Conservation (phyloP, 2,797 vertebrate species). For the Coilia nasus region DNA sequence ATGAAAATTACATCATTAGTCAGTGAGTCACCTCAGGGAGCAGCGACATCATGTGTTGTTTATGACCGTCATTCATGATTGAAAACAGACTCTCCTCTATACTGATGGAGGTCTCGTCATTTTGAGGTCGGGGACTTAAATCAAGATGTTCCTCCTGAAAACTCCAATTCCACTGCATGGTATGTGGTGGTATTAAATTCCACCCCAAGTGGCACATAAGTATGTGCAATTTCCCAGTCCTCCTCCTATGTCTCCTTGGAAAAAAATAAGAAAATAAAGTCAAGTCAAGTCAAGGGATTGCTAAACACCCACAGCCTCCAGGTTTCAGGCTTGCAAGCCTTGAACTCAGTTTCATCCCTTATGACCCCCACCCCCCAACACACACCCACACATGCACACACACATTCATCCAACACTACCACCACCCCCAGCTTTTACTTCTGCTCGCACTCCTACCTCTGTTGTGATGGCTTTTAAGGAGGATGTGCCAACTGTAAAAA, state of each 20-base stretch:
- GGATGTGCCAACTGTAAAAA: not conserved
- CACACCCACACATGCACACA: not conserved
- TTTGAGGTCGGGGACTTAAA: conserved; percentile 24
- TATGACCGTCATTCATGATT: conserved; percentile 20
- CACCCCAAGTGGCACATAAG: conserved; percentile 5
- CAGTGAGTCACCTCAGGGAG: conserved; percentile 2
- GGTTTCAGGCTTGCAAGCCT: not conserved
- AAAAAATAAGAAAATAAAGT: not conserved
- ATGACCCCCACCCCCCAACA: not conserved
- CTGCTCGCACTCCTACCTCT: not conserved
- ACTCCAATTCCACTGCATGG: conserved; percentile 1
- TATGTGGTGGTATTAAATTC: conserved; percentile 18
- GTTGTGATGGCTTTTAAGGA: not conserved
- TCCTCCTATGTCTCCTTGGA: not conserved
- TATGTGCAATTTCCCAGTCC: not conserved
- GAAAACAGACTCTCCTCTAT: not conserved
- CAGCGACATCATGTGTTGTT: conserved; percentile 24
- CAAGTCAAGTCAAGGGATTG: not conserved
- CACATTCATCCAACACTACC: no score
- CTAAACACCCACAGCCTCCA: not conserved
- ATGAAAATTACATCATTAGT: conserved; percentile 20
- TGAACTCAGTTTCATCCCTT: not conserved
- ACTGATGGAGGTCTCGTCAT: conserved; percentile 21
- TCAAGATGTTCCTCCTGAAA: conserved; percentile 12
- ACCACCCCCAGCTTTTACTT: not conserved